phyloP scores from a whole-genome alignment of 2,113 vertebrate genomes.

The Rhegmatorhina hoffmannsi region DNA sequence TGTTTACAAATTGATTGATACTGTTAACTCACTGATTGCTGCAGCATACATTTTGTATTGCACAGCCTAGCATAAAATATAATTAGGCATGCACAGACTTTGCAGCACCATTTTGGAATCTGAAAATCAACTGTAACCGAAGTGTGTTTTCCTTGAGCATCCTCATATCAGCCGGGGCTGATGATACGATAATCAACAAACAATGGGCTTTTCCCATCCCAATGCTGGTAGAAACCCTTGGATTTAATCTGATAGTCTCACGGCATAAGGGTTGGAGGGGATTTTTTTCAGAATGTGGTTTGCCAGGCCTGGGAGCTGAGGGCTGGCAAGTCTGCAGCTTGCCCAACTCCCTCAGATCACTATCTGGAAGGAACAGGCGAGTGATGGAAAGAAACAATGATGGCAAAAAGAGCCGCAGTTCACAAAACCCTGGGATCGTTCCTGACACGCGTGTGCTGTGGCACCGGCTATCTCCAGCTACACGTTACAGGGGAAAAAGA shows the following conservation, averaged over 20 bases:
- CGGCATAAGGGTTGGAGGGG: background rate
- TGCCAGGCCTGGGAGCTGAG: conserved; percentile 61
- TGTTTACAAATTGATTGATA: conserved; percentile 98
- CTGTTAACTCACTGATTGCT: conserved; percentile 89
- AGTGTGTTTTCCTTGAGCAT: conserved; percentile 78
- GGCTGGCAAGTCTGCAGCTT: conserved; percentile 64
- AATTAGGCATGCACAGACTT: conserved; percentile 81
- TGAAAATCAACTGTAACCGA: conserved; percentile 80
- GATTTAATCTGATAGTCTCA: conserved; percentile 74
- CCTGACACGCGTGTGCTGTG: conserved; percentile 47
- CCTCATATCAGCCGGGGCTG: conserved; percentile 67
- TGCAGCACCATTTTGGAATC: conserved; percentile 82
- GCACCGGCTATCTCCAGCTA: conserved; percentile 49
- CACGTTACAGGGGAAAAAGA: conserved; percentile 55
- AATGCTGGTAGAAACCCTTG: conserved; percentile 62
- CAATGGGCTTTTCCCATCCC: conserved; percentile 74
- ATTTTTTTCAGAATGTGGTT: background rate
- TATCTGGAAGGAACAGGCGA: conserved; percentile 48
- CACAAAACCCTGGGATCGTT: conserved; percentile 24
- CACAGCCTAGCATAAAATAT: conserved; percentile 84
- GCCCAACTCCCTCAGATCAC: conserved; percentile 56
- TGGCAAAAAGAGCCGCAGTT: conserved; percentile 56
- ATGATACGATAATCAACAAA: conserved; percentile 74
- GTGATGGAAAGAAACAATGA: conserved; percentile 66
- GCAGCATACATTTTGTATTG: conserved; percentile 82